Base-by-base conservation (phyloP, 2,888 invertebrate genomes). In the Sicus ferrugineus region DNA sequence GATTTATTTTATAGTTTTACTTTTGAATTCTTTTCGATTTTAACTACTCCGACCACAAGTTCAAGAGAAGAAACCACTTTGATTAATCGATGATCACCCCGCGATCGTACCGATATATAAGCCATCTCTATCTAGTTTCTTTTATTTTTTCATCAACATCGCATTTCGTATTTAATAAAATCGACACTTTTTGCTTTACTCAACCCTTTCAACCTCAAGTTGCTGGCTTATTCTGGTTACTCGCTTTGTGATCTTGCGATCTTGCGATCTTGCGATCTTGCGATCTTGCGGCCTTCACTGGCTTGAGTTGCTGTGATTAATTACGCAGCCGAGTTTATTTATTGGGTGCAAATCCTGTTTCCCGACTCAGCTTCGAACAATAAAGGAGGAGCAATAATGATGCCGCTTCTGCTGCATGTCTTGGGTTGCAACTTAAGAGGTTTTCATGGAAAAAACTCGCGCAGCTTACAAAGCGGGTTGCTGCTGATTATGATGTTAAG, bases 401-500 rank as follows among this genome's bases (percentile, higher is more conserved):
- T n/a, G n/a, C n/a, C n/a, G n/a, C n/a, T n/a, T n/a, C n/a, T n/a
- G n/a, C n/a, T n/a, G n/a, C n/a, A n/a, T n/a, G n/a, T n/a, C n/a
- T n/a, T n/a, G n/a, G n/a, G n/a, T n/a, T n/a, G n/a, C n/a, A n/a
- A n/a, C n/a, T n/a, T n/a, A n/a, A n/a, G n/a, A n/a, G n/a, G n/a
- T n/a, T n/a, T n/a, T n/a, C 26, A 14, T 21, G 28, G n/a, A 28
- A 14, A 28, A 26, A 46, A 28, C 11, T 16, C 26, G 46, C 6
- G 52, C 34, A 31, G 64, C 52, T 16, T 52, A 34, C 64, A 34
- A n/a, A 16, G 26, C 19, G 42, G 16, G 23, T 23, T 52, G 52
- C 52, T 26, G 38, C 34, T 52, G 31, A 65, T 65, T 54, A 65
- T 65, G 65, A 23, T 65, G 65, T 65, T 54, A 14, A 14, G 23